phyloP scores from a whole-genome alignment of 2,113 vertebrate species.

The Pyrgilauda ruficollis region DNA sequence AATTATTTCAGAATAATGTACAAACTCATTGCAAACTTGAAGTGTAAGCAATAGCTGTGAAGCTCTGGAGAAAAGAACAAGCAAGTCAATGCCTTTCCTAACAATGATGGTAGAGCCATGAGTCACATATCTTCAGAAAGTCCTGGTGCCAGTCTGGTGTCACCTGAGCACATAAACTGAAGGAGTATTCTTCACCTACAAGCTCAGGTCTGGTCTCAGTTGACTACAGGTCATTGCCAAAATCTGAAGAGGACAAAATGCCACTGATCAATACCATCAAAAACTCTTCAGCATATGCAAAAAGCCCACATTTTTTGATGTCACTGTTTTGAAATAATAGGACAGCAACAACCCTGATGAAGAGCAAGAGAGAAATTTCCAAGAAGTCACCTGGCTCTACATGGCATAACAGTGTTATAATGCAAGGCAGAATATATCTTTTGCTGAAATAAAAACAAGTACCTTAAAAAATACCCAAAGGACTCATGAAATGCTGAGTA shows the following conservation, averaged over 20 bases:
- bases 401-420: background rate
- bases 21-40: background rate
- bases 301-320: fast-evolving
- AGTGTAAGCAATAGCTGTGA: background rate
- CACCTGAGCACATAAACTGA: background rate
- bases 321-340: background rate
- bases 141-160: background rate
- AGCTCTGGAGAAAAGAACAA: background rate
- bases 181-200: background rate
- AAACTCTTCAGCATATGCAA: background rate
- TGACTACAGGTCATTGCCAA: background rate
- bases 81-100: background rate
- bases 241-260: background rate
- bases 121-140: background rate
- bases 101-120: background rate
- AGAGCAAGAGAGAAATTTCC: background rate
- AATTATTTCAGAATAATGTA: background rate
- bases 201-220: background rate
- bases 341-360: background rate
- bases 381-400: background rate
- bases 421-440: fast-evolving
- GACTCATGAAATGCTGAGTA: background rate
- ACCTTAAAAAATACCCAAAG: background rate
- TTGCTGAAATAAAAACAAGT: background rate
- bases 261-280: background rate